Evolutionary conservation across 35 echinoderm and acorn worm genomes (phyloP), one percentile per base, ranked within the genome.

Genomic region (Hemicentrotus pulcherrimus): DNA sequence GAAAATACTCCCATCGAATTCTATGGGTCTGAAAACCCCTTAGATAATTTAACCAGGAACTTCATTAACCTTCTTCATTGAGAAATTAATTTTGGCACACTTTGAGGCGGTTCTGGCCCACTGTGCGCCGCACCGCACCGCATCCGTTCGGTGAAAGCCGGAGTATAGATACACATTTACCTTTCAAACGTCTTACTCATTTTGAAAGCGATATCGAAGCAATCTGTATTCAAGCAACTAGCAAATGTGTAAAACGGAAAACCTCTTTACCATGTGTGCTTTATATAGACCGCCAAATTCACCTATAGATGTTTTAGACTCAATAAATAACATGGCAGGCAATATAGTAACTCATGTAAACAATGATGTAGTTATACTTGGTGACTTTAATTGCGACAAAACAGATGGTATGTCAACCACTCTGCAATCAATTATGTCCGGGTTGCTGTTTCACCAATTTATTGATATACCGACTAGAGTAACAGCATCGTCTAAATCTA

Each of bases 331-430:
- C 31, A 6, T 86, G 19, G 85, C 31, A 86, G 85, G 85, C 15
- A 86, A 86, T 86, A 86, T 86, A n/a, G 85, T 86, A 86, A 86
- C 85, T 86, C 85, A 86, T n/a, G 18, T 86, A 16, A 24, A 86
- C 18, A 86, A 86, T 86, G 85, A 86, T 6, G 22, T 86, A n/a
- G 31, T 86, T 86, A 86, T 86, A 86, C 22, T 86, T 86, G 4
- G 85, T 86, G 85, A 86, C 31, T 86, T 86, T 32, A 86, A 86
- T 16, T 86, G 85, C 31, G 85, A 86, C 31, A 86, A n/a, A 16
- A 86, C 4, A 4, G 85, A 86, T 86, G 18, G 15, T 86, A 86
- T 32, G 4, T 86, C 85, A 4, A 32, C 19, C 85, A 86, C 4
- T 86, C 15, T 86, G 85, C 85, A 86, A 32, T 86, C 31, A 32